Evolutionary conservation across 2,888 invertebrate genomes (phyloP), one percentile per base, ranked within the genome.

Genomic region (Chymomyza procnemis): DNA sequence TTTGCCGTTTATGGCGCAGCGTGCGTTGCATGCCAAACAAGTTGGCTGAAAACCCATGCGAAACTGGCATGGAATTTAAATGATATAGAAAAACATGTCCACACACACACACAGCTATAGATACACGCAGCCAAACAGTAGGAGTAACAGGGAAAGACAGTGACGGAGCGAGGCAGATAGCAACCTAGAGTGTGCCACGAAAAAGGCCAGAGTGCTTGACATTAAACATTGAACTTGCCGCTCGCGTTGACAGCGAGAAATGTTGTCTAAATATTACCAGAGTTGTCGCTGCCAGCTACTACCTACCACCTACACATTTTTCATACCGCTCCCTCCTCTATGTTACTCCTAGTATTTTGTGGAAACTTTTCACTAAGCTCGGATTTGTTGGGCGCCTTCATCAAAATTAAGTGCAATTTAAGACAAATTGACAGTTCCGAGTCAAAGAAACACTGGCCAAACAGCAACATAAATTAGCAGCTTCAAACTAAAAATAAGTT

Each of bases 1-100:
- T 75, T 26, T 76, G 73, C 67, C 65, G 73, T 67, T 78, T 65
- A 75, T 66, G 75, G 62, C 66, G 67, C 58, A 52, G 54, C 54
- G 21, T 18, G 14, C 58, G 61, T 74, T 64, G 69, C 71, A 67
- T 72, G 67, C 63, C 34, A 77, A 72, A 61, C 63, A 69, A 67
- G 61, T 60, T 73, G 65, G 69, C 59, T 66, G 58, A 64, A 61
- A 65, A 67, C 74, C 74, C 64, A 57, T 66, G 63, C 9, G 65
- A 64, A 74, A 66, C 76, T 59, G 63, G 66, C 65, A 64, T 71
- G 76, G 74, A 76, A 76, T 76, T 76, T 76, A 71, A 76, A 74
- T 74, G 76, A 74, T 63, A 64, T 71, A 60, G 21, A 14, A 21
- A 21, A 59, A 34, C 52, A 12, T 22, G 54, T 14, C 21, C 19